Base-by-base conservation (phyloP, 2,797 vertebrate genomes). In the Crypturellus tataupa region DNA sequence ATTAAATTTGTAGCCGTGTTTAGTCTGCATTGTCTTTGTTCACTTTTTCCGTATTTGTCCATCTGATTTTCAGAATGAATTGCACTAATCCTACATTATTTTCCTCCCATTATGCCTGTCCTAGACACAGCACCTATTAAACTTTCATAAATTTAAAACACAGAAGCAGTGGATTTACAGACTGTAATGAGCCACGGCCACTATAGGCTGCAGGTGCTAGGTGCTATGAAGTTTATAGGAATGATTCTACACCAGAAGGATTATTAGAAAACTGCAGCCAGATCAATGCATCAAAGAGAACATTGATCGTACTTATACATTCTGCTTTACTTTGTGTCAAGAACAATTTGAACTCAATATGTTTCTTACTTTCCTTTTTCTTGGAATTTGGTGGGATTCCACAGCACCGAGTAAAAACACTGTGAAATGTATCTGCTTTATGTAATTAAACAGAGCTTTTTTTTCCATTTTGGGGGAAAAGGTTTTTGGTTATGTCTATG, bases 11-110 rank as follows among this genome's bases (percentile, higher is more conserved):
- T 81, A 27, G n/a, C 39, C 47, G n/a, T 67, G 73, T 78, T 93
- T 93, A 91, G 56, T 75, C 73, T 75, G 79, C 31, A 16, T 3
- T 84, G 56, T 27, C 39, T 81, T 84, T 80, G n/a, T 51, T 91
- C 42, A 75, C 27, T 81, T 93, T 60, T 89, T 70, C 40, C 18
- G 4, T 73, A 60, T 51, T 91, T 84, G 5, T 27, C 44, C 25
- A 59, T 62, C 62, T 47, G 72, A 35, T 56, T 65, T 78, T 87
- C 27, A 27, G 60, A 89, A 87, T 67, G 42, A 83, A 70, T 53
- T 82, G 47, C 24, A n/a, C 13, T 42, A 46, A 21, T 89, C 31
- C n/a, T 63, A 68, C 39, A 25, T 56, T 75, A 33, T 56, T 81
- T 64, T 64, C 47, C 39, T 56, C 19, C 33, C 44, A 8, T 46